Base-by-base conservation (phyloP, 2,797 vertebrate species). In the Eulemur albifrons region DNA sequence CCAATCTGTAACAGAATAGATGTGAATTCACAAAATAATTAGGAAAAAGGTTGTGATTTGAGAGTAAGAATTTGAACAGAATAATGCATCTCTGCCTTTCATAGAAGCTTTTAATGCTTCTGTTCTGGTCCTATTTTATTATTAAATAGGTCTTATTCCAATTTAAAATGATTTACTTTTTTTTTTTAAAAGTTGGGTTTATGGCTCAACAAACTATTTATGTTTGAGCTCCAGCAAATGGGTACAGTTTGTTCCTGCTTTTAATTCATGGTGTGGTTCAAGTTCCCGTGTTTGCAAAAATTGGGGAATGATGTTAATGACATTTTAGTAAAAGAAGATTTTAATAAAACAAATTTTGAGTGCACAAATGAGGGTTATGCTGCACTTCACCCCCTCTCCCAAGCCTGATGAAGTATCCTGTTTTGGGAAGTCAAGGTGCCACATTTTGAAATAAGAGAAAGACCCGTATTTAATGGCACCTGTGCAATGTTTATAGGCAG, bases 251-350 rank as follows among this genome's bases (percentile, higher is more conserved):
- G 85, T 75, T 81, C 75, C 18, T 87, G 63, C 21, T 95, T 97
- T 76, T 87, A 38, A 76, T 82, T 85, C 43, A 48, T 2, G 13
- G n/a, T 35, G 9, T 77, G 50, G 48, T 77, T 90, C 7, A 9
- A 70, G 57, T 87, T 13, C 12, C 52, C 63, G 11, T 32, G 72
- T 93, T 90, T 73, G 65, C 25, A 76, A 45, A 95, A 93, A 27
- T 43, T 83, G 83, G 43, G 40, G n/a, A 91, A 92, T 32, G 87
- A 9, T 83, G 27, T 77, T 96, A 89, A 91, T 18, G 30, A 57
- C 76, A 84, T 48, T 81, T 95, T 61, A 90, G 35, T 77, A 67
- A 84, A 84, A 75, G 45, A 88, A 90, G 12, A 72, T 75, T 95
- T 73, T 52, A 81, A 25, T 32, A 50, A 83, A 91, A 82, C 25